A percentile compares a stretch with the other conserved stretches of the same genome.
Conservation (phyloP, 2,888 invertebrate genomes). For the Mayetiola destructor region DNA sequence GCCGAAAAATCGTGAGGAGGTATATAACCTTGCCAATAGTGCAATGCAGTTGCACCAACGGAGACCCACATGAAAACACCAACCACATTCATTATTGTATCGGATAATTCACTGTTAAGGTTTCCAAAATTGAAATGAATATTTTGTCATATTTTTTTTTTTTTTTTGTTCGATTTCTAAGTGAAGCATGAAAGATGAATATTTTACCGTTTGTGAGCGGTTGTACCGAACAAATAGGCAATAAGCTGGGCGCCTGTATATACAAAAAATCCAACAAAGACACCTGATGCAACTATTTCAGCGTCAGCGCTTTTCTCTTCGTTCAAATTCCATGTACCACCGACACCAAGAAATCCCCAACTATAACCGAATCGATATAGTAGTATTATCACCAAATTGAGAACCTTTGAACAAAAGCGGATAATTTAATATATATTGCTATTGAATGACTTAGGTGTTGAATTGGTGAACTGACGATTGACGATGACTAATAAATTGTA, state of each 20-base stretch:
- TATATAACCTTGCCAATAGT: slow-evolving; percentile 81
- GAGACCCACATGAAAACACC: slow-evolving; percentile 74
- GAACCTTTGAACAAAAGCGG: slow-evolving; percentile 43
- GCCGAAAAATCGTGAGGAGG: slow-evolving; percentile 61
- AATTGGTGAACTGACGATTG: neutral
- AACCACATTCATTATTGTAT: slow-evolving; percentile 76
- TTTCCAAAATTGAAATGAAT: neutral
- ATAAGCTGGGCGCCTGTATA: slow-evolving; percentile 65
- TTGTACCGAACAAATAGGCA: slow-evolving; percentile 60
- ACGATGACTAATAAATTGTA: neutral
- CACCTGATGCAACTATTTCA: slow-evolving; percentile 76
- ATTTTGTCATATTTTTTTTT: neutral
- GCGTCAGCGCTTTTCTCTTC: slow-evolving; percentile 78
- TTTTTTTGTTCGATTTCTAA: neutral
- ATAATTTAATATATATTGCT: neutral
- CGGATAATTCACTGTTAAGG: slow-evolving; percentile 50
- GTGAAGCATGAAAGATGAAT: neutral
- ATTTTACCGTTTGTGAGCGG: slow-evolving; percentile 56
- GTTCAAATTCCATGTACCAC: slow-evolving; percentile 80
- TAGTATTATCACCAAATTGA: slow-evolving; percentile 65
- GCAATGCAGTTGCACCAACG: slow-evolving; percentile 70
- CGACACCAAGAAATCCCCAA: slow-evolving; percentile 72
- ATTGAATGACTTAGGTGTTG: neutral
- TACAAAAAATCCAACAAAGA: slow-evolving; percentile 73
- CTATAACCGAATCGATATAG: slow-evolving; percentile 70